These are phyloP conservation scores for Nephrocerus scutellatus DNA, from an alignment of 2,888 invertebrate species.

Conservation along the genomic window DNA sequence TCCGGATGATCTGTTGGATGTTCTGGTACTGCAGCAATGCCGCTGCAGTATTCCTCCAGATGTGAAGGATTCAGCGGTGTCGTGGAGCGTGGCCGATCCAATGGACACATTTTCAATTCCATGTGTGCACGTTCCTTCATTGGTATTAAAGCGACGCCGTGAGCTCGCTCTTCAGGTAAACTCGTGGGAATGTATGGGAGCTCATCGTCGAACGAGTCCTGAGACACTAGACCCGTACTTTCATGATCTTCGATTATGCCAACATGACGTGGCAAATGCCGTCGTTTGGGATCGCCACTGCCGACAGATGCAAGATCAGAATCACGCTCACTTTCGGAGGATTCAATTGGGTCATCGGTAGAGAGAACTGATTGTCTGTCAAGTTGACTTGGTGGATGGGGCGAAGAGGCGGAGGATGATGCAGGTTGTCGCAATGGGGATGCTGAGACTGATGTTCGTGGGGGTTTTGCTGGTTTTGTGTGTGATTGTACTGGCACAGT, in stretches of 20 bases:
- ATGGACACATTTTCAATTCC: constrained; percentile 61
- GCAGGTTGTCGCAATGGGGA: too few relatives aligned
- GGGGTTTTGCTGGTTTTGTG: constrained; percentile 17
- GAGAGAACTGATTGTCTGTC: constrained; percentile 39
- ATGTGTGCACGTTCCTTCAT: constrained; percentile 60
- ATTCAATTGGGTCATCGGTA: constrained; percentile 51
- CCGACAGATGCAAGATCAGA: constrained; percentile 49
- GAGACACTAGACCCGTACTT: constrained; percentile 66
- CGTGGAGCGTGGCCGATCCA: constrained; percentile 67
- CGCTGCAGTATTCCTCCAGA: constrained; percentile 65
- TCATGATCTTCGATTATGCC: constrained; percentile 57
- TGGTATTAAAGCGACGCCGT: constrained; percentile 73
- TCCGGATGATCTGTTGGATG: constrained; percentile 6
- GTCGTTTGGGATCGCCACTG: constrained; percentile 35
- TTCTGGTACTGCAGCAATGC: constrained; percentile 29
- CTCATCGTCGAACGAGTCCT: constrained; percentile 80
- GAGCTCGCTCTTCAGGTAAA: constrained; percentile 74
- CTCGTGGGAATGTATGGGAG: constrained; percentile 87
- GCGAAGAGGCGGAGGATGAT: too few relatives aligned
- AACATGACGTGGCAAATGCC: constrained; percentile 52
- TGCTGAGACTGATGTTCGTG: constrained; percentile 15
- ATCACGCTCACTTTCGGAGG: constrained; percentile 68
- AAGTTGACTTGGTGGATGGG: constrained; percentile 19
- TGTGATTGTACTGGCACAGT: constrained; percentile 6
- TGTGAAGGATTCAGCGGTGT: constrained; percentile 66